These are phyloP conservation scores for Mustela nigripes DNA, from an alignment of 2,113 vertebrate genomes.

Conservation along the genomic window DNA sequence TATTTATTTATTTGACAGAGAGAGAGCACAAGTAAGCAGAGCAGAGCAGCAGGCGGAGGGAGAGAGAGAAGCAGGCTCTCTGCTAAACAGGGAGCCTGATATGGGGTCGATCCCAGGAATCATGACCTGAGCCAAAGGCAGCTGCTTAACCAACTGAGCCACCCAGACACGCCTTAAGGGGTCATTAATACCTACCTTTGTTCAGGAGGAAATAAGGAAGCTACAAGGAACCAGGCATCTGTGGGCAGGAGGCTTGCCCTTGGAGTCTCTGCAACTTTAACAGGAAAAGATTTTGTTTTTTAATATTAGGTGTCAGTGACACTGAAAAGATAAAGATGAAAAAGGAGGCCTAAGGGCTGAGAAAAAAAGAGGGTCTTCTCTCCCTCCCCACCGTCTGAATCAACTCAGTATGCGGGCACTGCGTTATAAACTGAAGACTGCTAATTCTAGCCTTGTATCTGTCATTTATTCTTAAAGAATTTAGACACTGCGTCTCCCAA, in stretches of 20 bases:
- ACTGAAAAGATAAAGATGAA: neutral
- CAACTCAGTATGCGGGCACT: neutral
- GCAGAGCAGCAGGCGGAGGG: too few species aligned
- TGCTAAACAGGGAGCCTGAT: too few species aligned
- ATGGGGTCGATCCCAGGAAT: too few species aligned
- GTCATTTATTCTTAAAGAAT: neutral
- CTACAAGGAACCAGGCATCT: neutral
- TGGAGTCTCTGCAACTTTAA: neutral
- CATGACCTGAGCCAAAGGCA: too few species aligned
- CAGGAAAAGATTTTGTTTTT: slow-evolving; percentile 45
- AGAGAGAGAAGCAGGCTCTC: too few species aligned
- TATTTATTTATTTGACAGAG: too few species aligned
- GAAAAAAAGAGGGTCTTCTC: neutral
- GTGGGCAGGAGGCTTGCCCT: neutral
- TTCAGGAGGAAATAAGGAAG: neutral
- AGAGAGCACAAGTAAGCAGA: too few species aligned
- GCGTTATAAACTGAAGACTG: neutral
- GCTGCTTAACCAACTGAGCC: too few species aligned
- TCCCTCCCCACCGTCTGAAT: neutral
- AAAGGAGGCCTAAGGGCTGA: neutral
- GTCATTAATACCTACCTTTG: neutral
- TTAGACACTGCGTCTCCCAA: neutral
- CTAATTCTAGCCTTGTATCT: neutral
- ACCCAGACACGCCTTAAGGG: too few species aligned
- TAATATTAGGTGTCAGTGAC: slow-evolving; percentile 7